Conservation (phyloP, 35 echinoderm and acorn worm genomes). For the Chiridota heheva region DNA sequence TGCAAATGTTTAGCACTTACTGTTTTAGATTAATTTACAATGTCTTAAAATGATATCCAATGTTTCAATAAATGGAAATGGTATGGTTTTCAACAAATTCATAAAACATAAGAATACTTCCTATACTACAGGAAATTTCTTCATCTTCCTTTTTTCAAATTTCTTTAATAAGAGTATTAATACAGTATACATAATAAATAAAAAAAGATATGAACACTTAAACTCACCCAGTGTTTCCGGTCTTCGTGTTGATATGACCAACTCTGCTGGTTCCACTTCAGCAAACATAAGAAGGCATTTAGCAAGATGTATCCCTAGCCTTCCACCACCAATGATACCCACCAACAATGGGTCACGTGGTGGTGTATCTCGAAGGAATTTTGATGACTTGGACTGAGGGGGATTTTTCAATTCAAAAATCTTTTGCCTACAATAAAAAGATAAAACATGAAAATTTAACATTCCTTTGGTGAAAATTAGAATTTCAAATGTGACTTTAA, state of each 20-base stretch:
- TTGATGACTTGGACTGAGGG: slow-evolving; percentile 85
- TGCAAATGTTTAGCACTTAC: too few species aligned
- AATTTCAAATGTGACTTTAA: not conserved
- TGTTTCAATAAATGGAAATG: too few species aligned
- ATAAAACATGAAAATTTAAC: not conserved
- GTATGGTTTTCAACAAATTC: too few species aligned
- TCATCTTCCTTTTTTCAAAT: not conserved
- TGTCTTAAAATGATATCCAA: too few species aligned
- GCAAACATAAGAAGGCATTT: slow-evolving; percentile 84
- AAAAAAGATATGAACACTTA: not conserved
- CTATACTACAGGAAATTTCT: too few species aligned
- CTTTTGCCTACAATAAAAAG: slow-evolving; percentile 64
- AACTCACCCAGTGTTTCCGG: slow-evolving; percentile 87
- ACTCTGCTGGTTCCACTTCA: slow-evolving; percentile 79
- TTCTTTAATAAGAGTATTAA: not conserved
- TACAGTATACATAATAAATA: not conserved
- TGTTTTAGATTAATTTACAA: too few species aligned
- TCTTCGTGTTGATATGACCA: slow-evolving; percentile 83
- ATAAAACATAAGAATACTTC: too few species aligned
- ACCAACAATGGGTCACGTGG: slow-evolving; percentile 74
- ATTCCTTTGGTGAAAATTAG: not conserved
- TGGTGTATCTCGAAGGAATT: slow-evolving; percentile 87
- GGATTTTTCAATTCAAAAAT: slow-evolving; percentile 87
- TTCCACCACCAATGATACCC: slow-evolving; percentile 91
- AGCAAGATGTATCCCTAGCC: slow-evolving; percentile 82